phyloP scores from a whole-genome alignment of 2,113 vertebrate genomes.

The Psittacus erithacus region DNA sequence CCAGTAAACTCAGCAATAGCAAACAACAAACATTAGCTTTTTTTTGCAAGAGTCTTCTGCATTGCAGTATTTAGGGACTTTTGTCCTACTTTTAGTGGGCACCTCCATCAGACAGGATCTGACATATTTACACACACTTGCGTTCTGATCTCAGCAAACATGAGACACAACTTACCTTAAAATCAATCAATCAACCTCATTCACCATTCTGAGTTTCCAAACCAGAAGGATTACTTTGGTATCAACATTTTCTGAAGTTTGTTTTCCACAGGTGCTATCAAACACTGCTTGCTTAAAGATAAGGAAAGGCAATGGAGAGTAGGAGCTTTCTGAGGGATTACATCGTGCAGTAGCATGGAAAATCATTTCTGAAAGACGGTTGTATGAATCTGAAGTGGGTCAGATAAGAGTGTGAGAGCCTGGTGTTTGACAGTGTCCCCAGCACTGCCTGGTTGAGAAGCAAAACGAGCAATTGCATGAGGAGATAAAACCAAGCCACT shows the following conservation, averaged over 20 bases:
- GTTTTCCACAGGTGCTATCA: neutral
- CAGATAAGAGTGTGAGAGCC: neutral
- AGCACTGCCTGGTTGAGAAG: neutral
- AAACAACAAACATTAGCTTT: neutral
- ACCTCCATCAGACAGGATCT: neutral
- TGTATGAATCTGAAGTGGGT: neutral
- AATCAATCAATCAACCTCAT: neutral
- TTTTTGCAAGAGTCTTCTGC: neutral
- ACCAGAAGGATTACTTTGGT: neutral
- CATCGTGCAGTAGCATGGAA: neutral
- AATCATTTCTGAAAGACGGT: neutral
- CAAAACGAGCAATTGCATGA: accelerated
- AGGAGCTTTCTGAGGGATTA: neutral
- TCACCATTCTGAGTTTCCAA: neutral
- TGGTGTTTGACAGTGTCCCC: accelerated
- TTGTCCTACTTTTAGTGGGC: neutral
- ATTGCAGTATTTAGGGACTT: neutral
- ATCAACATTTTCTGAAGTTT: neutral
- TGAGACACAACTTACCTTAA: neutral
- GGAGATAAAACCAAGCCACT: neutral
- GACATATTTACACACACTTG: neutral
- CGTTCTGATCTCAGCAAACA: neutral
- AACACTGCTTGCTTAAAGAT: neutral
- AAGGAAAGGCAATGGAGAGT: neutral
- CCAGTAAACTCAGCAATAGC: neutral